A percentile compares a stretch with the other conserved stretches of the same genome.
phyloP scores from a whole-genome alignment of 2,113 vertebrate species.

The Epinephelus lanceolatus region DNA sequence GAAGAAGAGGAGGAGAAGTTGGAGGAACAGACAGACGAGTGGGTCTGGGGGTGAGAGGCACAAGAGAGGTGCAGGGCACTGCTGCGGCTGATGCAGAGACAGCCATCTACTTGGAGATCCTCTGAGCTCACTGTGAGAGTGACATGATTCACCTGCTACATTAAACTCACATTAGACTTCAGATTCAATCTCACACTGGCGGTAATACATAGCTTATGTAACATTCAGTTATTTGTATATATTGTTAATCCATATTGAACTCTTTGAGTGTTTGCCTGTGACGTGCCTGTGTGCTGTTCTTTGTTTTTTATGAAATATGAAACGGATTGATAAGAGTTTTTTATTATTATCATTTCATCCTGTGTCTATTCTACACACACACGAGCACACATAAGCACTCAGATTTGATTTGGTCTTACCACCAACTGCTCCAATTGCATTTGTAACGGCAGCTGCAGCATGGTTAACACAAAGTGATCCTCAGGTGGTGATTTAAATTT shows the following conservation, averaged over 20 bases:
- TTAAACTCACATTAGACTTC: constrained; percentile 4
- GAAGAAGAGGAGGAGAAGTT: constrained; percentile 54
- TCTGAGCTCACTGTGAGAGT: constrained; percentile 63
- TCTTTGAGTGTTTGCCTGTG: neutral
- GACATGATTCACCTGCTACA: neutral
- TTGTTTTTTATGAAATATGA: constrained; percentile 13
- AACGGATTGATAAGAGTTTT: neutral
- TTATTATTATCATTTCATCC: constrained; percentile 11
- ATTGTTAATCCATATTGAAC: constrained; percentile 26
- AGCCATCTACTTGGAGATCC: constrained; percentile 84
- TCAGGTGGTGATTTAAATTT: neutral
- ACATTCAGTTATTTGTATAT: constrained; percentile 16
- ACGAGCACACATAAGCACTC: neutral
- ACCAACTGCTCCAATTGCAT: neutral
- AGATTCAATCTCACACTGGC: constrained; percentile 14
- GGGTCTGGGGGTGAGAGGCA: constrained; percentile 35
- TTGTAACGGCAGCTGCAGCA: neutral
- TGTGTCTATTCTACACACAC: neutral
- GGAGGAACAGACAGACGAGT: constrained; percentile 46
- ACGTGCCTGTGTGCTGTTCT: constrained; percentile 5
- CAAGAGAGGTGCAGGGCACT: constrained; percentile 52
- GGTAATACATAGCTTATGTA: neutral
- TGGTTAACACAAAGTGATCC: constrained; percentile 1
- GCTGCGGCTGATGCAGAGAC: constrained; percentile 73
- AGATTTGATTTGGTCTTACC: neutral